Evolutionary conservation across 2,888 invertebrate genomes (phyloP), one percentile per base, ranked within the genome.

Genomic region (Hemaris fuciformis): DNA sequence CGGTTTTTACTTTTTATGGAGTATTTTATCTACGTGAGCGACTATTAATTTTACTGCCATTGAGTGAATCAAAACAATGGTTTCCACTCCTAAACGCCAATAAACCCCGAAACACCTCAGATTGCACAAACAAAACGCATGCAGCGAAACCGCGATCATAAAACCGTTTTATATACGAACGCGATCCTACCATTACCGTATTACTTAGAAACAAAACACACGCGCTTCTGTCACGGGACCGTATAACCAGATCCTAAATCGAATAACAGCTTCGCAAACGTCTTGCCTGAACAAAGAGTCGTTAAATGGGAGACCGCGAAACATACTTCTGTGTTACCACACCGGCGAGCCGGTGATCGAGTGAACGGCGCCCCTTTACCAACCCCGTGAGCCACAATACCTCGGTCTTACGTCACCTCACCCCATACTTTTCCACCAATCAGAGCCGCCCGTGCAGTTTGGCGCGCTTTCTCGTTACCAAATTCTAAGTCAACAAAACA

Each of bases 31-130:
- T 48, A 15, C 25, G 45, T 20, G 31, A 53, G 53, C 23, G 41
- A 41, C 53, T 60, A 60, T 60, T 48, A 80, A 77, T 83, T 88
- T 89, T 83, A 89, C 77, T 76, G 75, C 83, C 76, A 81, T 82
- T 77, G 76, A 73, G 70, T 66, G 71, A 76, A 76, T 77, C 80
- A 79, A 80, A 87, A 91, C 90, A 89, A 88, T 87, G 87, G 79
- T 86, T 87, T 85, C 79, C 87, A 90, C 91, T 89, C 81, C 81
- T 85, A 85, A 86, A 83, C 75, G 84, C 80, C 79, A 81, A 88
- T 91, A 90, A 91, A 91, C 87, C 88, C 79, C 83, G 85, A 88
- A 90, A 87, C 90, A 92, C 88, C 88, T 85, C 83, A 73, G 79
- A 78, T 88, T 89, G 84, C 91, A 89, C 89, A 89, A 88, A 88